Base-by-base conservation (phyloP, 1,140 invertebrate species). In the Yoshiicerus persimilis region DNA sequence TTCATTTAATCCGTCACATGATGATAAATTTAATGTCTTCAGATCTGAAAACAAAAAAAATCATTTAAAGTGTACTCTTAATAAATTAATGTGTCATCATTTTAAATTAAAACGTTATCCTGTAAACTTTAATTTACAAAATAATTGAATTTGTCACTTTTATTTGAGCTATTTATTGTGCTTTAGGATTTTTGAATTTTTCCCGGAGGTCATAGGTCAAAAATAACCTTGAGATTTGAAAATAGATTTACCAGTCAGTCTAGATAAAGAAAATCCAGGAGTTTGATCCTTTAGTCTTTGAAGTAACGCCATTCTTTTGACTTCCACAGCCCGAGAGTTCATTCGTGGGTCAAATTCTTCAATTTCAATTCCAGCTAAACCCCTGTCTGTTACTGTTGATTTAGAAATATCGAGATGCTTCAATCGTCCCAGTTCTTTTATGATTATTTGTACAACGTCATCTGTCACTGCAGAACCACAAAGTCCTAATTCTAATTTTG, bases 281-380 rank as follows among this genome's bases (percentile, higher is more conserved):
- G 77, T 30, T 56, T 47, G 23, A n/a, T 47, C 34, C 47, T 27
- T 84, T 30, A 83, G 38, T 41, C 87, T 84, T 16, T 25, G 38
- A 8, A 84, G 56, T 23, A 87, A n/a, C 39, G 38, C 47, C 20
- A 56, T 30, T 39, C 87, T 80, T 80, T 30, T 77, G 23, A 20
- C 39, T n/a, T 34, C 30, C 1, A 62, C 39, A 36, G 30, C 36
- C 2, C 47, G 27, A 13, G 77, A 30, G 4, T 41, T 4, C 30
- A 84, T 25, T 25, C 87, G 30, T 23, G 77, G n/a, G 39, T 87
- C 87, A 66, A 84, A 66, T 32, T 84, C 87, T 25, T 87, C 87
- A 32, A 86, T 39, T 56, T 88, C 87, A 47, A 70, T 77, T 27
- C 87, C 87, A n/a, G 87, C 84, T 34, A 86, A 32, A 1, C 87